phyloP scores from a whole-genome alignment of 2,888 invertebrate species.

The Xylophagus ater region DNA sequence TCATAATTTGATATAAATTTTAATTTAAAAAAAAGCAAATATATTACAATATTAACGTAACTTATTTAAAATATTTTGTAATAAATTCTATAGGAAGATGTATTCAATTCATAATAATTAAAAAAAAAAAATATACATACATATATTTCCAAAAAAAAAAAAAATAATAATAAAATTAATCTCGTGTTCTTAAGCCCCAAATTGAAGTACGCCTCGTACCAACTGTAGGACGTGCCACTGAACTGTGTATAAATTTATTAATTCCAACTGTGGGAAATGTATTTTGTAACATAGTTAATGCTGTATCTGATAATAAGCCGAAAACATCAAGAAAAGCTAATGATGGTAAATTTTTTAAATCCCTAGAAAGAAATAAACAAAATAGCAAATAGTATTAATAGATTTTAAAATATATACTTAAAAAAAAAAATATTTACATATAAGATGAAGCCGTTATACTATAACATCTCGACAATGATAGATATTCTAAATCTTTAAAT shows the following conservation, averaged over 20 bases:
- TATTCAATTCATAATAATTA: no score
- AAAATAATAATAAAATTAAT: slow-evolving; percentile 47
- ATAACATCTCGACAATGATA: slow-evolving; percentile 73
- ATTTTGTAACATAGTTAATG: slow-evolving; percentile 44
- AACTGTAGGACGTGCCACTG: slow-evolving; percentile 81
- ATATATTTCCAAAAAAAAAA: no score
- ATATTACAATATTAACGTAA: no score
- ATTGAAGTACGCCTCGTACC: slow-evolving; percentile 78
- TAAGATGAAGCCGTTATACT: slow-evolving; percentile 58
- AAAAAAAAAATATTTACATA: slow-evolving; percentile 45
- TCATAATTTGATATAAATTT: no score
- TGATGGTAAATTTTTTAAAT: slow-evolving; percentile 49
- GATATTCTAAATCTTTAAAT: slow-evolving; percentile 56
- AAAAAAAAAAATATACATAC: no score
- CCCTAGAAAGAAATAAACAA: slow-evolving; percentile 31
- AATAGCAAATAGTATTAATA: slow-evolving; percentile 5
- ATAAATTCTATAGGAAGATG: no score
- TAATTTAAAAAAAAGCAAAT: no score
- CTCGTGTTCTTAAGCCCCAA: slow-evolving; percentile 77
- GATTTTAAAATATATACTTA: background rate
- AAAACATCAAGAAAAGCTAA: slow-evolving; percentile 71
- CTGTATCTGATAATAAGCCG: slow-evolving; percentile 55
- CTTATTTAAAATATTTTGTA: no score
- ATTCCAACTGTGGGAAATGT: slow-evolving; percentile 51
- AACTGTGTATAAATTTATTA: slow-evolving; percentile 69